Evolutionary conservation across 2,888 invertebrate genomes (phyloP).

Genomic region (Meghimatium bilineatum): DNA sequence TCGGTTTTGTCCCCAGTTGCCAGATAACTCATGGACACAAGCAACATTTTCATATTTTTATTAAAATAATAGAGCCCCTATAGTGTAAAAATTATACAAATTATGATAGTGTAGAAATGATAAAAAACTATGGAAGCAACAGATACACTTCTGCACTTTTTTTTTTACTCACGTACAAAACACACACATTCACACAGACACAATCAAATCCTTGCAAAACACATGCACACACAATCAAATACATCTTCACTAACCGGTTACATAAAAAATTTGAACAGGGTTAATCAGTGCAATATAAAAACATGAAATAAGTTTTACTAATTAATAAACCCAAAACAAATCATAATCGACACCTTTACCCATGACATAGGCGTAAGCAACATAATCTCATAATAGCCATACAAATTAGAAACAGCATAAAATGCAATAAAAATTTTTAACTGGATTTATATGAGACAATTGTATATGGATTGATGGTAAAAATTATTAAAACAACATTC

Average conservation of each 20-base stretch:
- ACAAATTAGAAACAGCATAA: neutral
- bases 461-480: neutral
- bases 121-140: too few species aligned
- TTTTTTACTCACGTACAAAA: too few species aligned
- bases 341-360: too few species aligned
- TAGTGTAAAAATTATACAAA: too few species aligned
- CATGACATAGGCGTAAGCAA: too few species aligned
- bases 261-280: neutral
- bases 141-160: too few species aligned
- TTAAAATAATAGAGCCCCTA: too few species aligned
- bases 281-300: neutral
- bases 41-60: too few species aligned
- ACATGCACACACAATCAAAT: neutral
- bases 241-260: neutral
- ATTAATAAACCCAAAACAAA: neutral
- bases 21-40: too few species aligned
- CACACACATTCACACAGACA: neutral
- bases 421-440: neutral
- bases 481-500: neutral
- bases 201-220: neutral
- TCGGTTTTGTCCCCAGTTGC: too few species aligned
- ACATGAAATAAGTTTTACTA: neutral
- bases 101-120: too few species aligned
- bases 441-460: neutral
- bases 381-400: neutral